Evolutionary conservation across 2,797 vertebrate genomes (phyloP).

Genomic region (Nannoperca australis): DNA sequence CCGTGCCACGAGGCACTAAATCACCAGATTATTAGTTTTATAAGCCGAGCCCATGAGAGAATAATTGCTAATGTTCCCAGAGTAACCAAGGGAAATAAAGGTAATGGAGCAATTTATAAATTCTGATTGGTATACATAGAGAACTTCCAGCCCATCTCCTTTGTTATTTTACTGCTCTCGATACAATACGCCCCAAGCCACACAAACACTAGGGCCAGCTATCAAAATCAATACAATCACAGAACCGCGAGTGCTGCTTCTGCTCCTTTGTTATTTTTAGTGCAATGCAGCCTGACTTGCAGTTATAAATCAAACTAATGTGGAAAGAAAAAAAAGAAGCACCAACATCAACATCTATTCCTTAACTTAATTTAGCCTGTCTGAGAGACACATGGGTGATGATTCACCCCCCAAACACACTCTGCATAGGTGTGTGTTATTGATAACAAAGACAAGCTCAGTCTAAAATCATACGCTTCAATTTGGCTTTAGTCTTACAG

Average conservation of each 20-base stretch:
- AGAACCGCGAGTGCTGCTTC: slow-evolving; percentile 73
- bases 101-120: slow-evolving; percentile 92
- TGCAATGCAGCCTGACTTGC: slow-evolving; percentile 71
- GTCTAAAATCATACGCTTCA: slow-evolving; percentile 33
- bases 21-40: slow-evolving; percentile 91
- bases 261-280: slow-evolving; percentile 85
- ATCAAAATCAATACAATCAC: slow-evolving; percentile 87
- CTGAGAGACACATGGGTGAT: slow-evolving; percentile 39
- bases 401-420: slow-evolving; percentile 58
- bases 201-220: slow-evolving; percentile 80
- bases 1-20: slow-evolving; percentile 87
- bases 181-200: slow-evolving; percentile 84
- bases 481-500: slow-evolving; percentile 27
- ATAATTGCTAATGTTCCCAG: slow-evolving; percentile 91
- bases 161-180: slow-evolving; percentile 86
- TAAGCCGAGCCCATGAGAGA: slow-evolving; percentile 87
- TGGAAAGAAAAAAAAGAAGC: slow-evolving; percentile 55
- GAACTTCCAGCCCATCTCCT: slow-evolving; percentile 88
- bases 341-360: slow-evolving; percentile 71
- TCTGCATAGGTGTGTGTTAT: slow-evolving; percentile 28
- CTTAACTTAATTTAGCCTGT: slow-evolving; percentile 73
- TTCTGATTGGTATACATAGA: slow-evolving; percentile 90
- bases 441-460: slow-evolving; percentile 33
- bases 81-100: slow-evolving; percentile 90
- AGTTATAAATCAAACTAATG: slow-evolving; percentile 85